Evolutionary conservation across 2,888 invertebrate genomes (phyloP), one percentile per base, ranked within the genome.

Genomic region (Achlya flavicornis): DNA sequence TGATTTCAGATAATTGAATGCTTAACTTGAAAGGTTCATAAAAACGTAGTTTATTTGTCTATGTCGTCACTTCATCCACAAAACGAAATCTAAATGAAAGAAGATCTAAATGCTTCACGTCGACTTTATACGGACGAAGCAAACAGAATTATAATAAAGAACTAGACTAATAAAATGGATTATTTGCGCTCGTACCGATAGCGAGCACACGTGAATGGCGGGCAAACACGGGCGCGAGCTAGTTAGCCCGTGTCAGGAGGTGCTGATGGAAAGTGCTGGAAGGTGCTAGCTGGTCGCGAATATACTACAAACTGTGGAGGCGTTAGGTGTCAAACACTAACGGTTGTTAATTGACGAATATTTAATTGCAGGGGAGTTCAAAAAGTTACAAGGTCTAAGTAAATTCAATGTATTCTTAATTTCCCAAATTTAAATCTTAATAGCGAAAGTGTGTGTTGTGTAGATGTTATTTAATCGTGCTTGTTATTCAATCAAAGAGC

Each of bases 191-290:
- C 53, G 53, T 53, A 19, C 53, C 64, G 66, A 65, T 72, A 72
- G 58, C 75, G 76, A 77, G 73, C 72, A 75, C 73, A 76, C 80
- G 81, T 79, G 77, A 83, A 67, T 88, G 73, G 75, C 88, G 73
- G 78, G 80, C 78, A 91, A 90, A 90, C 79, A 89, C 77, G 66
- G 81, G 82, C 86, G 86, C 86, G 82, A 80, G 85, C 77, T 60
- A 11, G 19, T 16, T 60, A 19, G 60, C 60, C 60, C 60, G 60
- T 60, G 60, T 60, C 43, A 43, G 11, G 16, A 26, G 19, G 19
- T 19, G 60, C 19, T 60, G 11, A 43, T 12, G 26, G 26, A 35
- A 43, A 0, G 58, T 58, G 5, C 5, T 16, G 1, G 41, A 41
- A 38, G 26, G 41, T 41, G 41, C 16, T 59, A 60, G 19, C 8